These are phyloP conservation scores for Drosophila bunnanda DNA, from an alignment of 2,888 invertebrate species.

Conservation along the genomic window DNA sequence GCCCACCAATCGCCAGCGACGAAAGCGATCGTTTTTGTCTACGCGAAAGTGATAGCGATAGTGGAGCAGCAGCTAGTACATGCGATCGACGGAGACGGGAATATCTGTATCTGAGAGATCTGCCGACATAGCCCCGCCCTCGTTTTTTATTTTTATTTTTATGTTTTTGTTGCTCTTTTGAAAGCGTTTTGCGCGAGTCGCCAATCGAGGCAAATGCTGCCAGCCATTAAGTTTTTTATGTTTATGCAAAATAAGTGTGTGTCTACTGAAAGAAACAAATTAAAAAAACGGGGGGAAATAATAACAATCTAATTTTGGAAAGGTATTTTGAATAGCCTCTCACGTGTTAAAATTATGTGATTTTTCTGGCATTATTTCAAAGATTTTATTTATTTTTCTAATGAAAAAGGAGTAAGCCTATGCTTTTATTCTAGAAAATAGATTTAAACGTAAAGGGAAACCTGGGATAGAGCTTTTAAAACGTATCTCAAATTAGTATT, in stretches of 20 bases:
- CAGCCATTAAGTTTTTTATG: constrained; percentile 19
- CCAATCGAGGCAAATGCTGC: constrained; percentile 60
- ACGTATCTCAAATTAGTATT: too few species aligned
- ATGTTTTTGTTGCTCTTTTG: constrained; percentile 39
- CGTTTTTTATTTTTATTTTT: constrained; percentile 34
- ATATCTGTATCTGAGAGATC: constrained; percentile 17
- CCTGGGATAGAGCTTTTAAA: too few species aligned
- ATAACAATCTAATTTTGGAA: neutral
- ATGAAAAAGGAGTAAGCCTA: neutral
- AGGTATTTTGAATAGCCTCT: neutral
- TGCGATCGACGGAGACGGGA: constrained; percentile 16
- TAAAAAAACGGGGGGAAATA: constrained; percentile 12
- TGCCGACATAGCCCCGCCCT: constrained; percentile 60
- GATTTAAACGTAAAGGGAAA: neutral
- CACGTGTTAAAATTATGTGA: neutral
- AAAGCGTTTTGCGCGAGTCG: constrained; percentile 52
- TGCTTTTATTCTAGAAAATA: neutral
- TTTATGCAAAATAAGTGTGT: constrained; percentile 15
- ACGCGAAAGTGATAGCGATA: constrained; percentile 26
- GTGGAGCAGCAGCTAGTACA: neutral
- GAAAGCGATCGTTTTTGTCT: constrained; percentile 40
- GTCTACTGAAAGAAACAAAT: neutral
- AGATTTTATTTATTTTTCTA: neutral
- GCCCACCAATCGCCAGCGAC: constrained; percentile 37
- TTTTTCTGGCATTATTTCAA: neutral